Percentiles rank a stretch among this genome's conserved stretches.
phyloP scores from a whole-genome alignment of 2,888 invertebrate species.

The Chrysolina haemoptera region DNA sequence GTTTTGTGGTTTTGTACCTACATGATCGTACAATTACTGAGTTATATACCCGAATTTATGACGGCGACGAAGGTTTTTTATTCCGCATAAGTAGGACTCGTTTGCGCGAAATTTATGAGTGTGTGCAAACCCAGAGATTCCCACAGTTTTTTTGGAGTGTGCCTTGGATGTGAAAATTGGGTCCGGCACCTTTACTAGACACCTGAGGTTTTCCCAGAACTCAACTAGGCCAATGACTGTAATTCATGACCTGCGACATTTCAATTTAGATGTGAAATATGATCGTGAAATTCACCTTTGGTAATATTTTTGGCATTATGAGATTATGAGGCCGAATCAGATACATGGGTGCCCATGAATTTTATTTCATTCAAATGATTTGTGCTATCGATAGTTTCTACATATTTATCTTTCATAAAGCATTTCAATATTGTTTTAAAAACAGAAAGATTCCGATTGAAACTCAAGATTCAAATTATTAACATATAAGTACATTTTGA shows the following conservation, averaged over 20 bases:
- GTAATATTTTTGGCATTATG: too few species aligned
- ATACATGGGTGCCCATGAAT: too few species aligned
- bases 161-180: background rate
- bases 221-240: slow-evolving; percentile 14
- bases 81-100: slow-evolving; percentile 14
- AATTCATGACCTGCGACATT: background rate
- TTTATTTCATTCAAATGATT: too few species aligned
- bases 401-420: too few species aligned
- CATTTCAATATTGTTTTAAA: too few species aligned
- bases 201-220: background rate
- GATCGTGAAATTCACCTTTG: too few species aligned
- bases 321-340: too few species aligned
- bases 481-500: too few species aligned
- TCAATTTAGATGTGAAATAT: background rate
- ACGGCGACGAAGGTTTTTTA: slow-evolving; percentile 8
- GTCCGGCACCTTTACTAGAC: background rate
- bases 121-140: slow-evolving; percentile 12
- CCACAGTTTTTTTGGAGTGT: slow-evolving; percentile 13
- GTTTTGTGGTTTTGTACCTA: slow-evolving; percentile 27
- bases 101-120: slow-evolving; percentile 21
- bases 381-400: too few species aligned
- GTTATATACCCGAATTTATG: slow-evolving; percentile 26
- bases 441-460: too few species aligned
- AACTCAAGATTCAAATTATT: too few species aligned
- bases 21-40: slow-evolving; percentile 26